Conservation (phyloP, 2,888 invertebrate species). For the Caenorhabditis sp. region DNA sequence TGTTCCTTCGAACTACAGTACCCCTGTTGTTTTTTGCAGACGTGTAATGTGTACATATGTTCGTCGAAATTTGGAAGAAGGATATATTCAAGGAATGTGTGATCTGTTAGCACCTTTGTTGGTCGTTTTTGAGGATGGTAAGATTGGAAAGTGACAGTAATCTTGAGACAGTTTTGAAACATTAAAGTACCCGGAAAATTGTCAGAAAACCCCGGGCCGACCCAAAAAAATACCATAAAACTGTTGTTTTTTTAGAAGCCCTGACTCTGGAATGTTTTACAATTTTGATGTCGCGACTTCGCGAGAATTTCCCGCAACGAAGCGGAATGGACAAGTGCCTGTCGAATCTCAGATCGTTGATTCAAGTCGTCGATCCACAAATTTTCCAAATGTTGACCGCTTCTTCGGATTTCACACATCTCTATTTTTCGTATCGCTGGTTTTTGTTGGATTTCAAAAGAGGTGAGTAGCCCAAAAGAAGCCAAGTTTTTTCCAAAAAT, state of each 20-base stretch:
- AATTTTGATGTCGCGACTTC: conserved; percentile 87
- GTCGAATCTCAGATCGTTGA: conserved; percentile 84
- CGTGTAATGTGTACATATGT: conserved; percentile 80
- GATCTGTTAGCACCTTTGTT: conserved; percentile 90
- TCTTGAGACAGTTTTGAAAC: neutral
- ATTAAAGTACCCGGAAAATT: too few relatives aligned
- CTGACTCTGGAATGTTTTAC: conserved; percentile 89
- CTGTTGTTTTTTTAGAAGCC: conserved; percentile 82
- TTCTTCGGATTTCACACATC: conserved; percentile 93
- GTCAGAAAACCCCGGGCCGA: too few relatives aligned
- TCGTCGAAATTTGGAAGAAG: conserved; percentile 91
- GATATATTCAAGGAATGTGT: conserved; percentile 98
- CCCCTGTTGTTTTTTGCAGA: too few relatives aligned
- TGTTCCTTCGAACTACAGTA: too few relatives aligned
- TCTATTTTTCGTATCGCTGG: conserved; percentile 97
- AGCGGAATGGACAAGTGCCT: conserved; percentile 95
- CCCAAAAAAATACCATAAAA: too few relatives aligned
- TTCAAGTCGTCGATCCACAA: conserved; percentile 72
- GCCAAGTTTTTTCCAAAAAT: neutral
- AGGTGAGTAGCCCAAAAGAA: conserved; percentile 72
- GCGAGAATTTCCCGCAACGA: conserved; percentile 88
- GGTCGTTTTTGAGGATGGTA: conserved; percentile 86
- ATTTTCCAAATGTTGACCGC: conserved; percentile 78
- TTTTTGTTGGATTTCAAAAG: conserved; percentile 93
- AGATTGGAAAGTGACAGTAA: too few relatives aligned